Base-by-base conservation (phyloP, 2,797 vertebrate genomes). In the Onychomys torridus region DNA sequence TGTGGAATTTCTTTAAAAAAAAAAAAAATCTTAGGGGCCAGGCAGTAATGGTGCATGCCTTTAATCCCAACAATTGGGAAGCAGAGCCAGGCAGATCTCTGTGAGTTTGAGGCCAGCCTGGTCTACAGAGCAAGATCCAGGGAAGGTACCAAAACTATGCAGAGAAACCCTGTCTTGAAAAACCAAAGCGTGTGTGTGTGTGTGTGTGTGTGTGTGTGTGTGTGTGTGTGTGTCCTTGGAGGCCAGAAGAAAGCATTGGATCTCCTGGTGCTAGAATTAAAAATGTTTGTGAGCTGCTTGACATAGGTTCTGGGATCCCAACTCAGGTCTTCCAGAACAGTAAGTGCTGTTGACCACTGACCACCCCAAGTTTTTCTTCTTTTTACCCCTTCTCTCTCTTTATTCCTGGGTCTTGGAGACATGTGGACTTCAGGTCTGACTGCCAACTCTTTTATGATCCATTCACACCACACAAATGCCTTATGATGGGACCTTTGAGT, bases 401-500 rank as follows among this genome's bases (percentile, higher is more conserved):
- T 79, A 79, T 82, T 59, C n/a, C n/a, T 82, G n/a, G 40, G n/a
- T 59, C 55, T 82, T 40, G 11, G n/a, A 59, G 75, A 82, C 96
- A 97, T 84, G 55, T 77, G 61, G 94, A 29, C 78, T 0, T 90
- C 10, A 19, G 6, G 1, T 52, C 77, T 92, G 71, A 73, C 90
- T 86, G 57, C 65, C 94, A 79, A 77, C 83, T 89, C 67, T 2
- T 89, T 77, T 40, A 59, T 63, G 14, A 40, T 49, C 81, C 94
- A 89, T 89, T 61, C 0, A 2, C 89, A 19, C 49, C 75, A 46
- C 93, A 17, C 40, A 79, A 92, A 97, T 93, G n/a, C 19, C 19
- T 19, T 21, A 6, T n/a, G 23, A 17, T 14, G 46, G 0, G 0
- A 57, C 92, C 29, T 43, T 34, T 79, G 0, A 0, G 16, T 5